These are phyloP conservation scores for Pheosia gnoma DNA, from an alignment of 2,888 invertebrate genomes.

Conservation along the genomic window DNA sequence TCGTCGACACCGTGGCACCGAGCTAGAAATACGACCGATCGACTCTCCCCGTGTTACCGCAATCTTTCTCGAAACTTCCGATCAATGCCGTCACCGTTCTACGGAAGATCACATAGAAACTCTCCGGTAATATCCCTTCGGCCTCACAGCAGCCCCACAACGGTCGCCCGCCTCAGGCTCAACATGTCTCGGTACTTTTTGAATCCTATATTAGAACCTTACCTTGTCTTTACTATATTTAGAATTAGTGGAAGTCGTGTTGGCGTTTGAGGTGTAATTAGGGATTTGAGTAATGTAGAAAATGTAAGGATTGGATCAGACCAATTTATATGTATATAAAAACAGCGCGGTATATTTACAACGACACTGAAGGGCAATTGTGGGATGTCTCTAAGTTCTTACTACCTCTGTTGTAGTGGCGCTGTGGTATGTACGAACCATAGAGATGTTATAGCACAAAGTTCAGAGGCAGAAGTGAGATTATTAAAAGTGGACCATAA, in stretches of 20 bases:
- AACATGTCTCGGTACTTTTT: constrained; percentile 82
- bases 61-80: constrained; percentile 69
- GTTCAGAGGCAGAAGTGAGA: not conserved
- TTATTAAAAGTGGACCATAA: too few species aligned
- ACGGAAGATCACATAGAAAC: constrained; percentile 71
- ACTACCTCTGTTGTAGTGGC: not conserved
- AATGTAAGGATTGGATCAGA: constrained; percentile 10
- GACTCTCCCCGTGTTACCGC: constrained; percentile 63
- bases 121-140: constrained; percentile 68
- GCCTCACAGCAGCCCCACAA: constrained; percentile 77
- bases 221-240: constrained; percentile 63
- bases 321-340: constrained; percentile 9
- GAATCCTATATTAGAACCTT: constrained; percentile 81
- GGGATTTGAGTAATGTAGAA: constrained; percentile 47
- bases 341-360: constrained; percentile 21
- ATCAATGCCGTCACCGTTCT: constrained; percentile 60
- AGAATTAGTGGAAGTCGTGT: constrained; percentile 58
- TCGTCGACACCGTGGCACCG: constrained; percentile 68
- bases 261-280: constrained; percentile 55
- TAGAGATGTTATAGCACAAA: not conserved
- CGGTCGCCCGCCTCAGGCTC: constrained; percentile 75
- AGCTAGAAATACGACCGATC: constrained; percentile 60
- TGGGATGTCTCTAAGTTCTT: not conserved
- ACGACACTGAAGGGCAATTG: not conserved
- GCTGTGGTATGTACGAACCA: not conserved